These are phyloP conservation scores for Hemicrepidius hirtus DNA, from an alignment of 2,888 invertebrate genomes.

Conservation along the genomic window DNA sequence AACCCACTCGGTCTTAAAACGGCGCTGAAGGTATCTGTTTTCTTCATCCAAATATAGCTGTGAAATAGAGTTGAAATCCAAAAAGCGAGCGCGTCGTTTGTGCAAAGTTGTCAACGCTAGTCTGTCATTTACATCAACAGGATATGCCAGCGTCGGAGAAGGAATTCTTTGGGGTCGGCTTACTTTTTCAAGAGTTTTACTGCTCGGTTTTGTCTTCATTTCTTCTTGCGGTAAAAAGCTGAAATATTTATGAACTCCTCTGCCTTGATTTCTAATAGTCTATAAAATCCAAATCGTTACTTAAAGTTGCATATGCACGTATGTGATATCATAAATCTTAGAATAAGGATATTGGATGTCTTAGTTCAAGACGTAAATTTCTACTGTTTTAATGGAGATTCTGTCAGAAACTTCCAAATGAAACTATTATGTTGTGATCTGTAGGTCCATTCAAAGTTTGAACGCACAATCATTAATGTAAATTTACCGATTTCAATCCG, in stretches of 20 bases:
- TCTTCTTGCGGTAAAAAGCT: background rate
- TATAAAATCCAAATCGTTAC: background rate
- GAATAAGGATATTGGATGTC: conserved; percentile 23
- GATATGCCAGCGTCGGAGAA: conserved; percentile 10
- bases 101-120: conserved; percentile 22
- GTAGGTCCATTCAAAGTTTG: conserved; percentile 26
- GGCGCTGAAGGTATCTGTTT: conserved; percentile 19
- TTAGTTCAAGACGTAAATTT: conserved; percentile 28
- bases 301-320: conserved; percentile 7
- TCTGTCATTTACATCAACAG: conserved; percentile 32
- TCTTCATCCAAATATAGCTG: conserved; percentile 22
- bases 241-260: conserved; percentile 8
- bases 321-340: conserved; percentile 4
- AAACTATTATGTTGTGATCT: conserved; percentile 34
- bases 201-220: conserved; percentile 4
- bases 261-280: background rate
- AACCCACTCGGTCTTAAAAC: conserved; percentile 13
- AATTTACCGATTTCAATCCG: conserved; percentile 30
- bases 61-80: conserved; percentile 22
- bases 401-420: conserved; percentile 31
- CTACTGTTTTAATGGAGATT: conserved; percentile 28
- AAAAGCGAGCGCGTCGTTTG: conserved; percentile 19
- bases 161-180: conserved; percentile 18
- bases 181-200: conserved; percentile 18
- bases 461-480: conserved; percentile 37